A percentile compares a stretch with the other conserved stretches of the same genome.
Evolutionary conservation across 2,888 invertebrate genomes (phyloP).

Genomic region (Aleiodes testaceus): DNA sequence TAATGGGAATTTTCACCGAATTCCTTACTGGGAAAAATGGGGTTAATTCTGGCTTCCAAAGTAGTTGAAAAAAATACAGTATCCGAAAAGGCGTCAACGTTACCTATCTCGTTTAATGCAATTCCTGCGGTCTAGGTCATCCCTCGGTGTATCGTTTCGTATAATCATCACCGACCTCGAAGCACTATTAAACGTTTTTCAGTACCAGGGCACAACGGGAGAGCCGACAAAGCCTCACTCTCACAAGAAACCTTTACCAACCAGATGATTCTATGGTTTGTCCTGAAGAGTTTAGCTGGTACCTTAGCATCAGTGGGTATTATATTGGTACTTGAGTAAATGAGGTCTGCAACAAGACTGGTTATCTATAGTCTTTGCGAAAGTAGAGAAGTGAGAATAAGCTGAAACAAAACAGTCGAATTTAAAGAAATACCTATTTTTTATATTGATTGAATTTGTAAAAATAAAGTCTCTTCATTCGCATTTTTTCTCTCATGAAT

Average conservation of each 20-base stretch:
- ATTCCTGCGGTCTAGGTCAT: constrained; percentile 32
- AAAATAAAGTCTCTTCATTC: too few relatives aligned
- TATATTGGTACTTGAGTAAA: constrained; percentile 13
- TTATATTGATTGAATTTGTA: neutral
- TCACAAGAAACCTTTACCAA: constrained; percentile 24
- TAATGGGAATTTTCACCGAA: constrained; percentile 14
- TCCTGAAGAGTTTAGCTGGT: constrained; percentile 18
- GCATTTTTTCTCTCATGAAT: neutral
- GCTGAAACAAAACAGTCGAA: neutral
- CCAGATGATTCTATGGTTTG: constrained; percentile 24
- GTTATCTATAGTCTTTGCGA: neutral
- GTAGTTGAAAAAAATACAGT: neutral
- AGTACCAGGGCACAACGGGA: constrained; percentile 6
- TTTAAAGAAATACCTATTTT: neutral
- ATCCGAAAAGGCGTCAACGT: constrained; percentile 27
- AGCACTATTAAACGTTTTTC: constrained; percentile 30
- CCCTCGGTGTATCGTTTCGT: constrained; percentile 15
- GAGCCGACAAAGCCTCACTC: constrained; percentile 23
- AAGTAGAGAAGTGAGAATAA: constrained; percentile 1
- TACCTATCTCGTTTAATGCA: constrained; percentile 26
- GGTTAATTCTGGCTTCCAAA: constrained; percentile 25
- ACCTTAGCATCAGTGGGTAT: constrained; percentile 4
- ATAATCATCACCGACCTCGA: constrained; percentile 28
- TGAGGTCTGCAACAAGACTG: constrained; percentile 1
- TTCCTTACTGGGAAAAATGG: constrained; percentile 3